These are phyloP conservation scores for Halcyon chelicuti DNA, from an alignment of 2,797 vertebrate genomes.

Conservation along the genomic window DNA sequence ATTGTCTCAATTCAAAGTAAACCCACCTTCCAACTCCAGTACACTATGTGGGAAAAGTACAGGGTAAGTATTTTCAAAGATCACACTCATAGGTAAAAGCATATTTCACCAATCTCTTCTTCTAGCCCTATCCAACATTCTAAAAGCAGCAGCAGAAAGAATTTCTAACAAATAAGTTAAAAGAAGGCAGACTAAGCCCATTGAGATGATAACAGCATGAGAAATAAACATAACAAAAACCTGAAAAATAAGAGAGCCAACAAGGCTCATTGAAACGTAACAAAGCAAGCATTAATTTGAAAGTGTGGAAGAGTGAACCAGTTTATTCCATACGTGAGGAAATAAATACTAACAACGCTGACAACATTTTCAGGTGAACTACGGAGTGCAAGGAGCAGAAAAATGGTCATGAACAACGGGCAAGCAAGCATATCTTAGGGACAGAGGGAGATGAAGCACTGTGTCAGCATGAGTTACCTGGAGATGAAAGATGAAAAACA, in stretches of 20 bases:
- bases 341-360: neutral
- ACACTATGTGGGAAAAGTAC: neutral
- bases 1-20: neutral
- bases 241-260: neutral
- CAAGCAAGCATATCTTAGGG: neutral
- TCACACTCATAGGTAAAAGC: neutral
- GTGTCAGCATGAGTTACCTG: conserved; percentile 8
- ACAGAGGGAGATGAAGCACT: neutral
- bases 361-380: neutral
- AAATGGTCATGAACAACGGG: neutral
- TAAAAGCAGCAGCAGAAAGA: neutral
- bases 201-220: neutral
- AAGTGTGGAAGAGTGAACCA: neutral
- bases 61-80: neutral
- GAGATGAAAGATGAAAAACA: conserved; percentile 31
- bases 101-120: neutral
- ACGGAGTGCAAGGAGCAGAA: neutral
- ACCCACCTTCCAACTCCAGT: neutral
- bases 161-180: neutral
- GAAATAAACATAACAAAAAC: neutral
- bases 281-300: neutral
- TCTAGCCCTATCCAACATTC: neutral
- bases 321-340: neutral
- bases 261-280: neutral
- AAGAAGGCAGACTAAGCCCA: neutral